Base-by-base conservation (phyloP, 2,797 vertebrate genomes). In the Setipinna tenuifilis region DNA sequence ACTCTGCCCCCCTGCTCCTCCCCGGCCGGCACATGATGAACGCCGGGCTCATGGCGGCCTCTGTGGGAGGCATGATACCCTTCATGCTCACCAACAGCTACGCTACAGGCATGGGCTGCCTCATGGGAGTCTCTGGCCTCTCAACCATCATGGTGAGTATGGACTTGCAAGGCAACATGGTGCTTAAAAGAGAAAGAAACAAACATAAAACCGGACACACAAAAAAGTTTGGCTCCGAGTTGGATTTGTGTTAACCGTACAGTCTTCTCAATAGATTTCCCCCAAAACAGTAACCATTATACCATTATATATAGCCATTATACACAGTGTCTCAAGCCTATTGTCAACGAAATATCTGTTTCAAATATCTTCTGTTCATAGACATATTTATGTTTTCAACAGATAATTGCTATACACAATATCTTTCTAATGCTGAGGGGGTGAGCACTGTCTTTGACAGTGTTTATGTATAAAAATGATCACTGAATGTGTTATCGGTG, bases 11-110 rank as follows among this genome's bases (percentile, higher is more conserved):
- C 0, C 88, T 96, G 86, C 19, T 93, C 84, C 71, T 96, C 86
- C 96, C 96, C 0, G 96, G 96, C 11, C 95, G 96, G 16, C 93
- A 94, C 88, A 86, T 91, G 87, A 5, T 97, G 82, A 96, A 96
- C 2, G 94, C 92, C 0, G 89, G 90, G 59, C 91, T 96, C 87
- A 90, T 97, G 93, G 88, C 94, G 7, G 94, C 94, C 0, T 95
- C 95, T 0, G 41, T 93, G 35, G 94, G 93, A 3, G 91, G 93
- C 41, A 92, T 95, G 88, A 82, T 93, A 71, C 92, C 92, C 84
- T 96, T 95, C 83, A 95, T 96, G 92, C 83, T 95, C 84, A 94
- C 92, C 62, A 87, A 92, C 88, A 95, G 93, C 84, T 96, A 95
- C 9, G 83, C 21, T 2, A 93, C 93, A 0, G 95, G 94, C 35